Base-by-base conservation (phyloP, 1,140 invertebrate species). In the Drosophila miranda region DNA sequence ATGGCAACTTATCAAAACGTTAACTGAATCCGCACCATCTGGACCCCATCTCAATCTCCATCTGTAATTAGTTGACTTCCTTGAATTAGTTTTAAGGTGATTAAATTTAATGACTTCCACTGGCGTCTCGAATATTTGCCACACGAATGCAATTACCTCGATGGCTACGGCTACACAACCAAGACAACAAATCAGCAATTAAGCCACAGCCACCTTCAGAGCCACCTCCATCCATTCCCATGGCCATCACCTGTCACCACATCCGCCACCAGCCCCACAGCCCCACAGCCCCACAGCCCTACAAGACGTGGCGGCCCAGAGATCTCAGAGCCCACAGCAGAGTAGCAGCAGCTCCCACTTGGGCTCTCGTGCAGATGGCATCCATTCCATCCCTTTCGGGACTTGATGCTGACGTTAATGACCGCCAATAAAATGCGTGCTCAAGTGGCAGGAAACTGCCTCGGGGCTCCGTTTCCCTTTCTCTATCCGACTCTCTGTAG, bases 401-500 rank as follows among this genome's bases (percentile, higher is more conserved):
- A 72, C 70, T 74, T 21, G 75, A 45, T 56, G 57, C 54, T 81
- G 81, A 86, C 81, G 82, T 86, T 86, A 86, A 86, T 86, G 81
- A 86, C 81, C 81, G 82, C 57, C 81, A 87, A 86, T 86, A 87
- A 86, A 86, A 81, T 79, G 78, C 81, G 82, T 86, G 81, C 81
- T 81, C 62, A 86, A 86, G 81, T 87, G 82, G 60, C 81, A 74
- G 63, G 72, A 75, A 75, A 74, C 59, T 48, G 70, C 70, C 70
- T 72, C 49, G 54, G 63, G 50, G 4, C n/a, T 23, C 30, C 30
- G 9, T 30, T 8, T 30, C 4, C 44, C 53, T 6, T 23, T 7
- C 9, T 13, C n/a, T 42, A 41, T 13, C 9, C 21, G 14, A 3
- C 11, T 3, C 1, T 13, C 11, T 13, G 3, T 13, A 13, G 34